phyloP scores from a whole-genome alignment of 2,113 vertebrate species.

The Euleptes europaea region DNA sequence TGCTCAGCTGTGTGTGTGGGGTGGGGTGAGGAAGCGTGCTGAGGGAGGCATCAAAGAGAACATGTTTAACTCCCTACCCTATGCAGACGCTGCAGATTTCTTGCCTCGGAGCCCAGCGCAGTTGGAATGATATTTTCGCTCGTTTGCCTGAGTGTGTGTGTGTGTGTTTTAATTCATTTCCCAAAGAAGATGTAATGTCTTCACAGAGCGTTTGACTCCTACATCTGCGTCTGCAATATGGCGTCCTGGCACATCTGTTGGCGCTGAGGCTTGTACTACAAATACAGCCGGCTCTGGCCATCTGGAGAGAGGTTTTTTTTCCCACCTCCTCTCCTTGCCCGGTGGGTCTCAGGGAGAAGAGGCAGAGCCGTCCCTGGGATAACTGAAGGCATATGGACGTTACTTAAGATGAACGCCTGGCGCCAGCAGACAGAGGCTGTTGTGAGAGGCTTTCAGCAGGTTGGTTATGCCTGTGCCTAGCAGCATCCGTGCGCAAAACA shows the following conservation, averaged over 20 bases:
- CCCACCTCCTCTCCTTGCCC: background rate
- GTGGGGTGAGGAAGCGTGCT: background rate
- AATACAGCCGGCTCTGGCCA: slow-evolving; percentile 41
- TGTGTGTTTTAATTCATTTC: slow-evolving; percentile 39
- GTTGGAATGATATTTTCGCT: slow-evolving; percentile 22
- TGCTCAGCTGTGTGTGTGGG: background rate
- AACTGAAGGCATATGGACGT: slow-evolving; percentile 29
- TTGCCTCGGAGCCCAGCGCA: background rate
- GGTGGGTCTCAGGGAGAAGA: slow-evolving; percentile 25
- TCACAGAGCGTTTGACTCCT: slow-evolving; percentile 43
- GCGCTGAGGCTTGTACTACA: slow-evolving; percentile 30
- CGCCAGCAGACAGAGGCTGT: background rate
- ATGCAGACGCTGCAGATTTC: slow-evolving; percentile 8
- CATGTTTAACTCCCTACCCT: background rate
- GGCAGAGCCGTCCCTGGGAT: slow-evolving; percentile 15
- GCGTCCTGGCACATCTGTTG: slow-evolving; percentile 46
- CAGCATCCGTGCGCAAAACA: background rate
- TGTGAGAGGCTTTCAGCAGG: slow-evolving; percentile 2
- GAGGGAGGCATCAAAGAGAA: background rate
- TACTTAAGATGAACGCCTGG: slow-evolving; percentile 4
- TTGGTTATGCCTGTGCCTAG: background rate
- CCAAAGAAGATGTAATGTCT: slow-evolving; percentile 46
- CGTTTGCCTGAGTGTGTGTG: background rate
- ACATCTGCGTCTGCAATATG: slow-evolving; percentile 50
- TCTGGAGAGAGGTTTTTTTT: slow-evolving; percentile 25